A percentile compares a stretch with the other conserved stretches of the same genome.
phyloP scores from a whole-genome alignment of 2,113 vertebrate genomes.

The Grus americana region DNA sequence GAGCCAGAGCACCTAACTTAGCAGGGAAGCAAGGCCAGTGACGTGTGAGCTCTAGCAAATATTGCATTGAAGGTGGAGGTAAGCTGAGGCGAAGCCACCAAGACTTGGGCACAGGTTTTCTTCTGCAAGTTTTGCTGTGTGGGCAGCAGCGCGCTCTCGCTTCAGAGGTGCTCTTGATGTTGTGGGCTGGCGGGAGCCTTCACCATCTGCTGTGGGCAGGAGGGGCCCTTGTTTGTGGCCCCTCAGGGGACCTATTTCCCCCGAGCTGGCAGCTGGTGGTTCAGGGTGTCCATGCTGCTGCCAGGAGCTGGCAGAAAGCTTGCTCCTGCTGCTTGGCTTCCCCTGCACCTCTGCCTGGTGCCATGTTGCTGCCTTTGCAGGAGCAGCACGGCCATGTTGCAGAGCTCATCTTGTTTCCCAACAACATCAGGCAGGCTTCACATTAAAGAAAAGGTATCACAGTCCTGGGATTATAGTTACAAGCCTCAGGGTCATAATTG shows the following conservation, averaged over 20 bases:
- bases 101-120: background rate
- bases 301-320: background rate
- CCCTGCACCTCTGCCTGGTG: fast-evolving
- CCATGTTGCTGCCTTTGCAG: fast-evolving
- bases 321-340: background rate
- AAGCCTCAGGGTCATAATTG: background rate
- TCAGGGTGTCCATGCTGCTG: background rate
- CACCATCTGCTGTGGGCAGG: background rate
- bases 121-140: background rate
- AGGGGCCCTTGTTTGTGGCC: fast-evolving
- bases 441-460: background rate
- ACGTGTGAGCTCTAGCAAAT: background rate
- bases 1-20: background rate
- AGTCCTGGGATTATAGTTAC: background rate
- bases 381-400: background rate
- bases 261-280: background rate
- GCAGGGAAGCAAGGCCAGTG: background rate
- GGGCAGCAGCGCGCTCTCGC: background rate
- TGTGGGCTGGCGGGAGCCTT: background rate
- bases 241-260: background rate
- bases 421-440: background rate
- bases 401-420: background rate
- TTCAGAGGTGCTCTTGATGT: background rate
- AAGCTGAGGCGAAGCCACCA: background rate
- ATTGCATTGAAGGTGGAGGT: background rate